phyloP scores from a whole-genome alignment of 1,140 invertebrate species.

The Luehdorfia chinensis region DNA sequence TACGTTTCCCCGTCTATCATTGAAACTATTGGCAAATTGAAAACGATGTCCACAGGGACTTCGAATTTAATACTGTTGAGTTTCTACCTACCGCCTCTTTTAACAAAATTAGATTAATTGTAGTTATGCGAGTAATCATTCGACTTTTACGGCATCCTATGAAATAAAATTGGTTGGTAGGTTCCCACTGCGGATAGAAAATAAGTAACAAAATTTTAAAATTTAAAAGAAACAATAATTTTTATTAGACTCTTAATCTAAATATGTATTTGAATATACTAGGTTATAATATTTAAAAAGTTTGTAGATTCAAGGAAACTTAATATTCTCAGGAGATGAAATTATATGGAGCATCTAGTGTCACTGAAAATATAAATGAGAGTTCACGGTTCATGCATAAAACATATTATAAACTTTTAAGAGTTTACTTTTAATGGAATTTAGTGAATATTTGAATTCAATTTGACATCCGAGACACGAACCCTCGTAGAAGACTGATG shows the following conservation, averaged over 20 bases:
- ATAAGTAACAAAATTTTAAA: too few relatives aligned
- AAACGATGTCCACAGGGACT: neutral
- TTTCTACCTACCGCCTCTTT: too few relatives aligned
- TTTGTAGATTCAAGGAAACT: too few relatives aligned
- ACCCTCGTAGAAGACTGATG: neutral
- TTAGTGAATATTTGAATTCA: slow-evolving; percentile 11
- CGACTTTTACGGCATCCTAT: too few relatives aligned
- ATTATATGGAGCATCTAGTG: slow-evolving; percentile 8
- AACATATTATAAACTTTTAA: slow-evolving; percentile 14
- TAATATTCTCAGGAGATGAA: slow-evolving; percentile 9
- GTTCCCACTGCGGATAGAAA: too few relatives aligned
- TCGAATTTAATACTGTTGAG: slow-evolving; percentile 1
- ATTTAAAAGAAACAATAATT: too few relatives aligned
- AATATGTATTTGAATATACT: too few relatives aligned
- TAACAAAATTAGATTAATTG: too few relatives aligned
- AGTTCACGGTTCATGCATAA: slow-evolving; percentile 14
- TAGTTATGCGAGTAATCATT: too few relatives aligned
- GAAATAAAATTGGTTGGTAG: too few relatives aligned
- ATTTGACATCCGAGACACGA: neutral
- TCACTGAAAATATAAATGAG: slow-evolving; percentile 12
- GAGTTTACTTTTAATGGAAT: slow-evolving; percentile 14
- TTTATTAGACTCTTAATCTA: too few relatives aligned
- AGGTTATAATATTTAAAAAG: too few relatives aligned
- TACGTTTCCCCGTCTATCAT: slow-evolving; percentile 7
- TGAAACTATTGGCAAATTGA: slow-evolving; percentile 9